A percentile compares a stretch with the other conserved stretches of the same genome.
phyloP scores from a whole-genome alignment of 2,113 vertebrate species.

The Percopsis transmontana region DNA sequence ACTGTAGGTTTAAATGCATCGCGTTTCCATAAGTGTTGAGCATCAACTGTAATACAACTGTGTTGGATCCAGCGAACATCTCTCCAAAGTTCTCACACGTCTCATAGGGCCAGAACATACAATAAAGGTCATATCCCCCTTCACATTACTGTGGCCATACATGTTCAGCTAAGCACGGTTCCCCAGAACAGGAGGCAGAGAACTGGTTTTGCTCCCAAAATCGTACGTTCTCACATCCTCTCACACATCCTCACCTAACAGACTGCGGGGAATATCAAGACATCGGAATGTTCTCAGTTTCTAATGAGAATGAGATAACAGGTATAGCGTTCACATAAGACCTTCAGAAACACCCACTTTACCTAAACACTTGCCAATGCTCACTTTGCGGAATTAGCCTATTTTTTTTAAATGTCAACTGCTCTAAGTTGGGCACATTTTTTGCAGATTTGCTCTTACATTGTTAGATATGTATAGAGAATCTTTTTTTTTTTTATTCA shows the following conservation, averaged over 20 bases:
- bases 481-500: no score
- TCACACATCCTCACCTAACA: conserved; percentile 29
- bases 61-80: conserved; percentile 25
- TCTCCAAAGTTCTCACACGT: conserved; percentile 52
- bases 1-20: conserved; percentile 42
- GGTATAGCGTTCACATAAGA: conserved; percentile 65
- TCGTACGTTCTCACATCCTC: conserved; percentile 28
- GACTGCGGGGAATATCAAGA: conserved; percentile 46
- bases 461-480: no score
- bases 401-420: conserved; percentile 32
- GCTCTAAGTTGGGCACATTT: no score
- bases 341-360: conserved; percentile 64
- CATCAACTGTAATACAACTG: conserved; percentile 33
- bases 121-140: conserved; percentile 18
- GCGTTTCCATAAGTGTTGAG: conserved; percentile 27
- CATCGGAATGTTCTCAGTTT: conserved; percentile 60
- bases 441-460: no score
- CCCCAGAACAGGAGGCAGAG: not conserved
- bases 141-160: conserved; percentile 6
- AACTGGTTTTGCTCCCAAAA: conserved; percentile 7
- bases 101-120: conserved; percentile 30
- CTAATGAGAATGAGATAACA: conserved; percentile 64
- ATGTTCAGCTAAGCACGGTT: no score
- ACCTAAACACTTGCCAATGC: conserved; percentile 39
- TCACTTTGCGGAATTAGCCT: conserved; percentile 54